A percentile compares a stretch with the other conserved stretches of the same genome.
phyloP scores from a whole-genome alignment of 2,113 vertebrate genomes.

The Oxygymnocypris stewartii region DNA sequence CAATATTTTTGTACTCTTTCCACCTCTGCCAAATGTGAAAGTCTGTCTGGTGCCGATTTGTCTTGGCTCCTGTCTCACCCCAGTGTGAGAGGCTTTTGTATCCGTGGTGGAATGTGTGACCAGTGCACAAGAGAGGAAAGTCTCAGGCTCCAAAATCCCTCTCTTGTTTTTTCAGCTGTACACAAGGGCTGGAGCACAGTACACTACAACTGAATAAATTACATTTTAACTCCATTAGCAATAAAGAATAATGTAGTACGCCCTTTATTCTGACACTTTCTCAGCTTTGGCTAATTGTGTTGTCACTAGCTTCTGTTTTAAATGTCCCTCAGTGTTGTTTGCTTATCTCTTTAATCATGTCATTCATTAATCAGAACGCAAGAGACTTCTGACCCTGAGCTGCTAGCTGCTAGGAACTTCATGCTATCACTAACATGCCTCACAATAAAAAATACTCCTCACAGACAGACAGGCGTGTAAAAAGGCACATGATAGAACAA shows the following conservation, averaged over 20 bases:
- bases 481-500: background rate
- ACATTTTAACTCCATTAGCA: background rate
- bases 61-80: slow-evolving; percentile 25
- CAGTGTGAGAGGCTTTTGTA: slow-evolving; percentile 24
- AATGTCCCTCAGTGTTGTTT: background rate
- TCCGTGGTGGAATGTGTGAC: slow-evolving; percentile 41
- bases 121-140: background rate
- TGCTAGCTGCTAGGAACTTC: background rate
- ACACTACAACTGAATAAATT: background rate
- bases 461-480: background rate
- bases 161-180: background rate
- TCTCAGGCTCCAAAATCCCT: background rate
- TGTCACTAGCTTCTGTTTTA: background rate
- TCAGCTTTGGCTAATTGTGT: slow-evolving; percentile 6
- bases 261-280: background rate
- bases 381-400: slow-evolving; percentile 2
- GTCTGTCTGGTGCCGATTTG: slow-evolving; percentile 21
- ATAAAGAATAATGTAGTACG: background rate
- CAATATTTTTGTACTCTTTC: too few species aligned
- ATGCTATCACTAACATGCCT: background rate
- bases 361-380: slow-evolving; percentile 26
- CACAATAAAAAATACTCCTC: background rate
- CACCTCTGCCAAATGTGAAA: background rate
- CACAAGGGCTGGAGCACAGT: background rate
- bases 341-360: background rate